These are phyloP conservation scores for Actenoides hombroni DNA, from an alignment of 2,113 vertebrate species.

Conservation along the genomic window DNA sequence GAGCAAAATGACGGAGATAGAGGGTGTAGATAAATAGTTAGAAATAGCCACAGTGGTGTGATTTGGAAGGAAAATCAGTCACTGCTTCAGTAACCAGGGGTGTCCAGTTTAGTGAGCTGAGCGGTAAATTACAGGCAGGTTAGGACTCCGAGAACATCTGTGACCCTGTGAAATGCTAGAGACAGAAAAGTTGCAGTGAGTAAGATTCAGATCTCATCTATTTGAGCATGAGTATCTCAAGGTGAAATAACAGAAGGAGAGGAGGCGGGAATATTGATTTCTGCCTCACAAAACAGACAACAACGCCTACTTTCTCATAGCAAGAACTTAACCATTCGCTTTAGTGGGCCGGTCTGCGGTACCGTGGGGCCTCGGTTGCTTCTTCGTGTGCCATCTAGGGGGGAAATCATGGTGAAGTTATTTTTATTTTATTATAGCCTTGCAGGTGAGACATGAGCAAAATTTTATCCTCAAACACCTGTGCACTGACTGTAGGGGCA, in stretches of 20 bases:
- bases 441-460: neutral
- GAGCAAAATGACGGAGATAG: constrained; percentile 15
- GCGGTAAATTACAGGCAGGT: constrained; percentile 34
- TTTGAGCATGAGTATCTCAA: constrained; percentile 48
- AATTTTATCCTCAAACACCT: neutral
- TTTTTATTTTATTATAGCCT: neutral
- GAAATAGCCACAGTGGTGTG: neutral
- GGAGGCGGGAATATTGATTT: constrained; percentile 64
- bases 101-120: constrained; percentile 1
- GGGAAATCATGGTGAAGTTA: constrained; percentile 4
- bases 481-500: neutral
- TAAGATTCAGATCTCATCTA: constrained; percentile 51
- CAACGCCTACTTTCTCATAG: constrained; percentile 61
- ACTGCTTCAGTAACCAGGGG: neutral
- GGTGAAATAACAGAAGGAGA: constrained; percentile 62
- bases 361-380: constrained; percentile 20
- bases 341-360: constrained; percentile 24
- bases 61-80: constrained; percentile 33
- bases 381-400: neutral
- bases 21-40: constrained; percentile 15
- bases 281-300: constrained; percentile 66
- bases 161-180: constrained; percentile 31
- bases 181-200: constrained; percentile 30
- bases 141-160: neutral
- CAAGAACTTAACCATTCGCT: constrained; percentile 41